phyloP scores from a whole-genome alignment of 1,140 invertebrate genomes.

The Mycetomoellerius zeteki region DNA sequence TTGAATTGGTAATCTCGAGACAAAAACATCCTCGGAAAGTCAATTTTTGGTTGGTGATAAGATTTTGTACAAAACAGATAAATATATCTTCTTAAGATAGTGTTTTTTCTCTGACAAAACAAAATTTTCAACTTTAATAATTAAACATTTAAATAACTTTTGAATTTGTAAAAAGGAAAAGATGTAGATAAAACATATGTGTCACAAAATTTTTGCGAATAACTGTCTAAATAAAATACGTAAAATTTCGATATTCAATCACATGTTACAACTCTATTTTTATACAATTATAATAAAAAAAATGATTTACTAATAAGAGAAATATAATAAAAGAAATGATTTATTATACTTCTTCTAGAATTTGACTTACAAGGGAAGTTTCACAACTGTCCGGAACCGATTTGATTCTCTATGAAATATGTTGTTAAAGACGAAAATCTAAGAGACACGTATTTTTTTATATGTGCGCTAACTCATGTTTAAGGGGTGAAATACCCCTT shows the following conservation, averaged over 20 bases:
- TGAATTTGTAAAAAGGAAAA: background rate
- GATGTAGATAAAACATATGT: background rate
- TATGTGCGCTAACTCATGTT: too few species aligned
- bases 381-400: too few species aligned
- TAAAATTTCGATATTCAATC: background rate
- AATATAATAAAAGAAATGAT: background rate
- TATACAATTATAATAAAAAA: background rate
- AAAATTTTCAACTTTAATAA: background rate
- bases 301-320: too few species aligned
- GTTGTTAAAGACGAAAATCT: too few species aligned
- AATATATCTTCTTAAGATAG: too few species aligned
- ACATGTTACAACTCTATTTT: background rate
- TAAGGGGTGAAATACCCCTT: too few species aligned
- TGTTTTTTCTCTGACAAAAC: background rate
- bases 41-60: background rate
- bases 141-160: background rate
- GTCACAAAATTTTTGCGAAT: background rate
- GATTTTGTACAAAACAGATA: background rate
- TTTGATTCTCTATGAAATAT: too few species aligned
- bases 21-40: background rate
- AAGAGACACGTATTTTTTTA: too few species aligned
- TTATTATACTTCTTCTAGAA: background rate
- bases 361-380: too few species aligned
- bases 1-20: constrained; percentile 6
- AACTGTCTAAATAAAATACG: background rate